Evolutionary conservation across 1,140 invertebrate genomes (phyloP).

Genomic region (Alviniconcha marisindica): DNA sequence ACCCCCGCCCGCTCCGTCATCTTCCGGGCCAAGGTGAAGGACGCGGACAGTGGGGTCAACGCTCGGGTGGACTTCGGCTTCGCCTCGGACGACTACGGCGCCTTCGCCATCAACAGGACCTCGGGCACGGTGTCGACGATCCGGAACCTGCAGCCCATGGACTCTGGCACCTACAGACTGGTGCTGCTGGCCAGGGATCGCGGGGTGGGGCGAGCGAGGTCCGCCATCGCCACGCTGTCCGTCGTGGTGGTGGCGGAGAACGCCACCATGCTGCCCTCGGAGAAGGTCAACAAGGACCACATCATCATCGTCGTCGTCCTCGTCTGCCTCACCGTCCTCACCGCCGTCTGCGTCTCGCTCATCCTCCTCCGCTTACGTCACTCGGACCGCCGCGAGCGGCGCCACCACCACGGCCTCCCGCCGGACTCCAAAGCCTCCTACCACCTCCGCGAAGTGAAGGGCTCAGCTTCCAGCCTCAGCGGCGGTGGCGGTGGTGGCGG

Average conservation of each 20-base stretch:
- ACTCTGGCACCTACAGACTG: constrained; percentile 40
- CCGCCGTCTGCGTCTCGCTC: constrained; percentile 41
- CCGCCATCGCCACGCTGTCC: neutral
- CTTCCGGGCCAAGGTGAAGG: constrained; percentile 26
- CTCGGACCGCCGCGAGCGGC: constrained; percentile 37
- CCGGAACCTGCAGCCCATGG: constrained; percentile 23
- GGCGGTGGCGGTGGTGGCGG: neutral
- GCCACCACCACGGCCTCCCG: constrained; percentile 8
- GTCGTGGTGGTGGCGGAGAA: constrained; percentile 43
- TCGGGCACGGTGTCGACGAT: constrained; percentile 31
- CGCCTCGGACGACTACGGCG: constrained; percentile 10
- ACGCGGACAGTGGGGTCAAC: constrained; percentile 41
- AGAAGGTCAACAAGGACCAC: constrained; percentile 33
- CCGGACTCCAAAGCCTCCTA: constrained; percentile 37
- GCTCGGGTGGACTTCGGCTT: constrained; percentile 38
- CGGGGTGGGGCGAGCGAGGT: neutral
- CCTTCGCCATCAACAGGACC: constrained; percentile 37
- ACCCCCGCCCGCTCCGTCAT: constrained; percentile 33
- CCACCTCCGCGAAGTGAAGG: constrained; percentile 32
- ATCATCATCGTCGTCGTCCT: constrained; percentile 48
- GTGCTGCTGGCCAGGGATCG: constrained; percentile 35
- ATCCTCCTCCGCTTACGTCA: constrained; percentile 41
- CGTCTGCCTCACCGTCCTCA: constrained; percentile 42
- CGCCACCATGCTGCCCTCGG: constrained; percentile 20
- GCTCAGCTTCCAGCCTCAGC: constrained; percentile 35